These are phyloP conservation scores for Amphimallon solstitiale DNA, from an alignment of 2,888 invertebrate species.

Conservation along the genomic window DNA sequence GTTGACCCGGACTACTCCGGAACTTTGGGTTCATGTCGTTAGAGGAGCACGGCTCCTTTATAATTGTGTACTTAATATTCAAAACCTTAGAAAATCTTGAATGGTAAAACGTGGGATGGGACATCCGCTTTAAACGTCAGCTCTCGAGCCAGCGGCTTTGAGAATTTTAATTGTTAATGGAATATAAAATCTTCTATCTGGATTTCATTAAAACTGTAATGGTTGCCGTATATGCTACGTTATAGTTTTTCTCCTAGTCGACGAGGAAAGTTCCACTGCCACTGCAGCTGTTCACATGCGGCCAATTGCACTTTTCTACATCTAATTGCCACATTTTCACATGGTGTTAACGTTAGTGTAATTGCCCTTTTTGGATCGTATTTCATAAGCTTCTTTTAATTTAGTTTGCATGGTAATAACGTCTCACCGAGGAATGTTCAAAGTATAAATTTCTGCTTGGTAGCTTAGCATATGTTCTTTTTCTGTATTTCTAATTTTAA, in stretches of 20 bases:
- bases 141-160: neutral
- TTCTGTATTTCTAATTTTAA: too few species aligned
- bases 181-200: conserved; percentile 33
- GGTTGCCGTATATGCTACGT: neutral
- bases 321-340: neutral
- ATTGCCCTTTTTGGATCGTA: too few species aligned
- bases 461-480: too few species aligned
- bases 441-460: too few species aligned
- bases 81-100: conserved; percentile 14
- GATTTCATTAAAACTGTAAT: conserved; percentile 33
- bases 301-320: neutral
- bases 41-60: neutral
- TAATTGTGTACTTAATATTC: conserved; percentile 12
- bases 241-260: neutral
- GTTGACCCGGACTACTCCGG: neutral
- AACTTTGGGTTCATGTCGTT: conserved; percentile 4
- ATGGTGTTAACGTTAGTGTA: too few species aligned
- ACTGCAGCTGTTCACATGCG: too few species aligned
- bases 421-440: too few species aligned
- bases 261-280: too few species aligned
- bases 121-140: neutral
- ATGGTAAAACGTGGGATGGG: conserved; percentile 1
- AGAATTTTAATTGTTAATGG: conserved; percentile 33
- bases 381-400: too few species aligned
- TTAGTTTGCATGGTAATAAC: too few species aligned